Percentiles rank a stretch among this genome's conserved stretches.
Conservation (phyloP, 2,113 vertebrate species). For the Paradisaea rubra region DNA sequence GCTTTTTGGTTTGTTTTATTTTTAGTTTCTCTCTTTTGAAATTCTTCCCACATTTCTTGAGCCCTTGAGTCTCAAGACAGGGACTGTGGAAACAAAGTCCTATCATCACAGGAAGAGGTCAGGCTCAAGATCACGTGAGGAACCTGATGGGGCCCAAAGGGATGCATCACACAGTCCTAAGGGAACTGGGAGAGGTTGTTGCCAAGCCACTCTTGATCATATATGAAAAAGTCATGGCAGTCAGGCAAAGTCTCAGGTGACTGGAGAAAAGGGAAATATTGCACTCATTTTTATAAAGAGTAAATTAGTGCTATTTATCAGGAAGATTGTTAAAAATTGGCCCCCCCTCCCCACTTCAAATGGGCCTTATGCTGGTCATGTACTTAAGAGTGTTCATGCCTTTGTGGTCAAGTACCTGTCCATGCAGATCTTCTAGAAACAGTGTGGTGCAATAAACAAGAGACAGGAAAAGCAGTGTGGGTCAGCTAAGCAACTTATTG, state of each 20-base stretch:
- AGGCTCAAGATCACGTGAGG: not conserved
- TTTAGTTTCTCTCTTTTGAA: not conserved
- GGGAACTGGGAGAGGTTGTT: not conserved
- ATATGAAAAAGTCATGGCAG: not conserved
- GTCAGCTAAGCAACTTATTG: not conserved
- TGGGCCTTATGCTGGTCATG: not conserved
- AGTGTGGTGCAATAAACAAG: not conserved
- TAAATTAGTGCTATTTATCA: not conserved
- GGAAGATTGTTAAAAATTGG: not conserved
- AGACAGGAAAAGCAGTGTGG: not conserved
- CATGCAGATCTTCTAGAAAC: not conserved
- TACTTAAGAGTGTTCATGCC: not conserved
- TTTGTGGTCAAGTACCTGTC: not conserved
- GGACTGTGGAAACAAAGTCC: not conserved
- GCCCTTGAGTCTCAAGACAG: not conserved
- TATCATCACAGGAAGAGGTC: not conserved
- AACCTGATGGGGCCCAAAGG: no score
- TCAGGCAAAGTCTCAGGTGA: not conserved
- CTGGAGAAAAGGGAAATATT: not conserved
- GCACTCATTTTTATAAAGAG: not conserved
- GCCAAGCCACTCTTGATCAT: rapidly evolving
- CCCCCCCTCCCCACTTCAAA: not conserved
- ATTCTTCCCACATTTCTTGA: not conserved
- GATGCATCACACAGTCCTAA: not conserved
- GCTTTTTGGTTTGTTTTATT: not conserved